A percentile compares a stretch with the other conserved stretches of the same genome.
Conservation (phyloP, 2,113 vertebrate species). For the Ptychochromis oligacanthus region DNA sequence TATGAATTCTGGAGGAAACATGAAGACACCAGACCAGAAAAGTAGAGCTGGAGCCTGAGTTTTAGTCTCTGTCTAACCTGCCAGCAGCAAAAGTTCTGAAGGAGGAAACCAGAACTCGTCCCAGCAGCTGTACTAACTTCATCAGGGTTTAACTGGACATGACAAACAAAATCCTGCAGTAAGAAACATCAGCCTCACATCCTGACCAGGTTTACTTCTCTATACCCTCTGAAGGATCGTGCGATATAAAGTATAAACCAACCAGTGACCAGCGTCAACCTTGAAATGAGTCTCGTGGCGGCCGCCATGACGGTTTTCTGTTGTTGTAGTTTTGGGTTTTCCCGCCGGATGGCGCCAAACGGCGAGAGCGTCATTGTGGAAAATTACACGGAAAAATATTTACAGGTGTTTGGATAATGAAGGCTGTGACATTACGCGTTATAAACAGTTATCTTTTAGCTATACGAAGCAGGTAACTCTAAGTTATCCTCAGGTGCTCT, state of each 20-base stretch:
- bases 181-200: background rate
- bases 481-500: too few species aligned
- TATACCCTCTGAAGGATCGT: rapidly evolving
- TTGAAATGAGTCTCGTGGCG: conserved; percentile 71
- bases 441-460: too few species aligned
- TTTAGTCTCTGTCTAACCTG: background rate
- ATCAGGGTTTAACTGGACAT: background rate
- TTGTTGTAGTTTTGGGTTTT: background rate
- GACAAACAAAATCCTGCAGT: background rate
- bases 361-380: rapidly evolving
- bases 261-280: conserved; percentile 82
- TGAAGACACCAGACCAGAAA: too few species aligned
- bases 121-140: rapidly evolving
- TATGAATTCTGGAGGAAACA: too few species aligned
- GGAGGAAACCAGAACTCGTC: background rate
- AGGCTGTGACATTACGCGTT: too few species aligned
- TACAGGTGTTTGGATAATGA: too few species aligned
- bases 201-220: background rate
- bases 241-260: background rate
- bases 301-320: conserved; percentile 69
- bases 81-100: background rate
- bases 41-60: background rate
- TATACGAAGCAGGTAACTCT: too few species aligned
- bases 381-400: too few species aligned
- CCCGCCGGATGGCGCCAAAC: conserved; percentile 23